Evolutionary conservation across 2,888 invertebrate species (phyloP), one percentile per base, ranked within the genome.

Genomic region (Eurois occulta): DNA sequence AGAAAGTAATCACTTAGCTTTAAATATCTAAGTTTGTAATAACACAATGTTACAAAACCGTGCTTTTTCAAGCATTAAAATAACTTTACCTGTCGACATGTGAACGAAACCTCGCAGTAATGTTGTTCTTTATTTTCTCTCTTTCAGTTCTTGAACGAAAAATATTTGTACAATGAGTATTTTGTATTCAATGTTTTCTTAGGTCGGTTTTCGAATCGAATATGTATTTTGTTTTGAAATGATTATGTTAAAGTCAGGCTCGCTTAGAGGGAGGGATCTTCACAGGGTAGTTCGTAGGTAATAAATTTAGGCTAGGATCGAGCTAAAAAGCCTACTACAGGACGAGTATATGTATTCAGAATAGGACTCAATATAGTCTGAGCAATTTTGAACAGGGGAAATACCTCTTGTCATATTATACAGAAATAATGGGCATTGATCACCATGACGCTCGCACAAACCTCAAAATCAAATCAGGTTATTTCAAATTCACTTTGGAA

Each of bases 141-240:
- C 67, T 48, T 46, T 18, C 41, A n/a, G 7, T 32, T 52, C 5
- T 21, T 52, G 32, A 41, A 62, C 21, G 38, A 75, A 60, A 66
- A 67, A 62, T 67, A 35, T 78, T 77, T 60, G n/a, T 35, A 41
- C 58, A 32, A n/a, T 48, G 67, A 66, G 28, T 41, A 75, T 77
- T 77, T 77, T 77, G 66, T 66, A 21, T 77, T 77, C n/a, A 62
- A 62, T 67, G 60, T 67, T 77, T 41, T 66, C 4, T 46, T 66
- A 58, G 46, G 77, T 66, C 58, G 38, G 10, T 58, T 66, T 58
- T 24, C 18, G 48, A 76, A 65, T 65, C 48, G 43, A 48, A 58
- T 60, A 65, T 65, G n/a, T 6, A 66, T 18, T 66, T 77, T 35
- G 35, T 52, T 52, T 58, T 13, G n/a, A 38, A 72, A 46, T 38